phyloP scores from a whole-genome alignment of 2,797 vertebrate species.

The Neosalanx taihuensis region DNA sequence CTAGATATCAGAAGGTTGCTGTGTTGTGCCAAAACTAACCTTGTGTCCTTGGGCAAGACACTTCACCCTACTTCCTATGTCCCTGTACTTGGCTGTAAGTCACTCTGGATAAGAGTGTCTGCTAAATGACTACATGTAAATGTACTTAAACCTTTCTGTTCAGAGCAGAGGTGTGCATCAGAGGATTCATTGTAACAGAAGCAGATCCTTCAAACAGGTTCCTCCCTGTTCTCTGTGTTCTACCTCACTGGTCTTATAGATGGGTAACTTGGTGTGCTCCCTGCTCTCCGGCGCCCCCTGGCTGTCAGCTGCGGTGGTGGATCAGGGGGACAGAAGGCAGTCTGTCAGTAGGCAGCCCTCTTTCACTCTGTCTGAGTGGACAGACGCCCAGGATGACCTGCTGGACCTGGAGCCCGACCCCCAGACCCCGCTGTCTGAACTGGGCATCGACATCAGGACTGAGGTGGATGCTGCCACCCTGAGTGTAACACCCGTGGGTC shows the following conservation, averaged over 20 bases:
- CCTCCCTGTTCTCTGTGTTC: constrained; percentile 8
- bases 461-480: constrained; percentile 87
- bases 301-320: constrained; percentile 56
- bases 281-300: constrained; percentile 53
- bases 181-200: background rate
- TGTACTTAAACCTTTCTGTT: no score
- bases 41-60: no score
- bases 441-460: constrained; percentile 80
- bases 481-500: constrained; percentile 89
- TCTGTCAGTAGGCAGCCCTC: constrained; percentile 97
- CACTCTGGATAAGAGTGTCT: no score
- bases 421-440: constrained; percentile 92
- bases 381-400: constrained; percentile 89
- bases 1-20: no score
- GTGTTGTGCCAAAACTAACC: no score
- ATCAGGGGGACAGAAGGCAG: constrained; percentile 85
- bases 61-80: no score
- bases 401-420: constrained; percentile 86
- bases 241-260: background rate
- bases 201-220: background rate
- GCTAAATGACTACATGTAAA: no score
- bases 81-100: no score
- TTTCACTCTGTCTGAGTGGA: constrained; percentile 97
- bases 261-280: constrained; percentile 72
- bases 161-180: no score